Evolutionary conservation across 2,888 invertebrate species (phyloP).

Genomic region (Bruchidius siliquastri): DNA sequence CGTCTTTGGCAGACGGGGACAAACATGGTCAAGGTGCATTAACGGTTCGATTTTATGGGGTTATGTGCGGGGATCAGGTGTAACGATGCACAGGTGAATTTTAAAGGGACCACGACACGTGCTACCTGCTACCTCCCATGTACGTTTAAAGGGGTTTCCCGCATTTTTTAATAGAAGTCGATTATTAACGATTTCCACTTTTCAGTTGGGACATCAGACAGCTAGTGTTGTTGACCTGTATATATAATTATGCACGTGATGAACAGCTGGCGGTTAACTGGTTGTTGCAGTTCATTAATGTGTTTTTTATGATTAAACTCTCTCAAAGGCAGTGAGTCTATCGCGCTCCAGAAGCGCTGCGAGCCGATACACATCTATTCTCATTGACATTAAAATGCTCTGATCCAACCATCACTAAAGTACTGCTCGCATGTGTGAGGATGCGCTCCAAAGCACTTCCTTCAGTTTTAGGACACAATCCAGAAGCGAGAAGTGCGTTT

Average conservation of each 20-base stretch:
- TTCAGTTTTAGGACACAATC: too few relatives aligned
- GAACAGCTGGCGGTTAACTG: not conserved
- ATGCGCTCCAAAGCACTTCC: too few relatives aligned
- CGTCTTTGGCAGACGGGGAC: not conserved
- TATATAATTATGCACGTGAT: not conserved
- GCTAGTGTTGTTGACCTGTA: not conserved
- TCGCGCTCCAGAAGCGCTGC: too few relatives aligned
- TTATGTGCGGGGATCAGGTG: constrained; percentile 32
- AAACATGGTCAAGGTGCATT: constrained; percentile 11
- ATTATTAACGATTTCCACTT: not conserved
- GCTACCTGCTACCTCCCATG: constrained; percentile 21
- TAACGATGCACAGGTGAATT: constrained; percentile 38
- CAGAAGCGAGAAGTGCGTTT: too few relatives aligned
- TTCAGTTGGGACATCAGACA: not conserved
- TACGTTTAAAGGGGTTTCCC: constrained; percentile 19
- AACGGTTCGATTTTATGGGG: constrained; percentile 32
- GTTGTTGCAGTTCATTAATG: not conserved
- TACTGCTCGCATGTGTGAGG: too few relatives aligned
- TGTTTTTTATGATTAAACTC: too few relatives aligned
- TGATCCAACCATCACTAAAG: too few relatives aligned
- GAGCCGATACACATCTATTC: too few relatives aligned
- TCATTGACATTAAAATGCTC: too few relatives aligned
- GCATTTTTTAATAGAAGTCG: constrained; percentile 11
- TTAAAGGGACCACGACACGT: constrained; percentile 31
- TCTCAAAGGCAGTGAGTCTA: too few relatives aligned